A percentile compares a stretch with the other conserved stretches of the same genome.
Conservation (phyloP, 2,797 vertebrate species). For the Tenualosa ilisha region DNA sequence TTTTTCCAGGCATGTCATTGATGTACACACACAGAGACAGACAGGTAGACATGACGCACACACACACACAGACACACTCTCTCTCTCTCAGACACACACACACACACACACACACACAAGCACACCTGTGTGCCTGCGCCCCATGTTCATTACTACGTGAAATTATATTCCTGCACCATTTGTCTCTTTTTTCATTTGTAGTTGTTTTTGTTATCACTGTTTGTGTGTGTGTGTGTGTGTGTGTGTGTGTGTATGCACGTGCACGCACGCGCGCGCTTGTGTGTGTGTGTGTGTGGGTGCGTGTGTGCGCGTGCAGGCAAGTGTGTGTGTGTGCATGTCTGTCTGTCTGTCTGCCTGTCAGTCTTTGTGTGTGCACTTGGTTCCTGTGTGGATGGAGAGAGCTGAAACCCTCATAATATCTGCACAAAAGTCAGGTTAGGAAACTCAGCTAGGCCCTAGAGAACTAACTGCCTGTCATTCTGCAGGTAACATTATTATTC, state of each 20-base stretch:
- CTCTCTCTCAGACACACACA: not conserved
- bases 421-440: not conserved
- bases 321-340: not conserved
- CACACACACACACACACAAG: not conserved
- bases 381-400: not conserved
- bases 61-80: not conserved
- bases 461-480: not conserved
- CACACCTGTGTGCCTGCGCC: not conserved
- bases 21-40: not conserved
- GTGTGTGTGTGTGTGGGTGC: not conserved
- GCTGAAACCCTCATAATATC: not conserved
- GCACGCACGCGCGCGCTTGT: not conserved
- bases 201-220: not conserved
- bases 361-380: not conserved
- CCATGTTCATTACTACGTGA: not conserved
- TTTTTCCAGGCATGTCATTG: conserved; percentile 6
- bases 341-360: not conserved
- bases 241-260: not conserved
- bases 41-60: not conserved
- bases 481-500: conserved; percentile 18
- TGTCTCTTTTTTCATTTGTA: not conserved
- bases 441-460: not conserved
- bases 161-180: not conserved
- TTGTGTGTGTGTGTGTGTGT: not conserved
- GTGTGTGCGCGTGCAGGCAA: not conserved